Evolutionary conservation across 2,888 invertebrate genomes (phyloP).

Genomic region (Dynastes maya): DNA sequence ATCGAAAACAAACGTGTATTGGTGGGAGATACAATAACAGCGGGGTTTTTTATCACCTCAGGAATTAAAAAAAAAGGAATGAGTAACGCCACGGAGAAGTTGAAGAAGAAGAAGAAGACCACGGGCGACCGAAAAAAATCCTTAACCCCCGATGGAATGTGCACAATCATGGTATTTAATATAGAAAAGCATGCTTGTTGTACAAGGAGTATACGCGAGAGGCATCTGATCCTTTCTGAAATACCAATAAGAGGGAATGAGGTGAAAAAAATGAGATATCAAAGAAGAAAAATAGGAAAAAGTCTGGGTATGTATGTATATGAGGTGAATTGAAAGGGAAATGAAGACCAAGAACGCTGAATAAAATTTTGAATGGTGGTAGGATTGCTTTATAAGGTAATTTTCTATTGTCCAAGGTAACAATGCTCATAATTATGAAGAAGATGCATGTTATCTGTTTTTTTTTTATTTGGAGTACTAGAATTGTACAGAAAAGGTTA

Average conservation of each 20-base stretch:
- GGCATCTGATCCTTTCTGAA: constrained; percentile 28
- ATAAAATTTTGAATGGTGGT: too few species aligned
- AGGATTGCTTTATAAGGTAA: too few species aligned
- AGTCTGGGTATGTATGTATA: not conserved
- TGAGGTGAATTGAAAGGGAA: not conserved
- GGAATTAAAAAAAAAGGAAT: constrained; percentile 10
- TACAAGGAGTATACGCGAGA: constrained; percentile 18
- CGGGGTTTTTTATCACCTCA: not conserved
- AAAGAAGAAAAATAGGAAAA: not conserved
- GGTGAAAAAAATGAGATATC: not conserved
- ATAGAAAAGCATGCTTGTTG: constrained; percentile 38
- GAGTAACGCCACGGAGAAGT: not conserved
- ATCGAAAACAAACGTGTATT: not conserved
- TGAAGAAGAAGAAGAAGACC: too few species aligned
- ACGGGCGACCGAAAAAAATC: constrained; percentile 12
- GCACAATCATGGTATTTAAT: constrained; percentile 52
- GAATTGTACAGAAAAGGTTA: too few species aligned
- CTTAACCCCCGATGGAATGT: constrained; percentile 51
- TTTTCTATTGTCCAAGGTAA: too few species aligned
- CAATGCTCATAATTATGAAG: too few species aligned
- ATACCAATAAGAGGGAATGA: constrained; percentile 18
- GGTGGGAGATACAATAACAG: constrained; percentile 7
- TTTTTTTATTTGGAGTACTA: not conserved
- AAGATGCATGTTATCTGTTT: not conserved
- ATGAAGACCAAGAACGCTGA: not conserved